A percentile compares a stretch with the other conserved stretches of the same genome.
Evolutionary conservation across 2,888 invertebrate species (phyloP).

Genomic region (Dexiosoma caninum): DNA sequence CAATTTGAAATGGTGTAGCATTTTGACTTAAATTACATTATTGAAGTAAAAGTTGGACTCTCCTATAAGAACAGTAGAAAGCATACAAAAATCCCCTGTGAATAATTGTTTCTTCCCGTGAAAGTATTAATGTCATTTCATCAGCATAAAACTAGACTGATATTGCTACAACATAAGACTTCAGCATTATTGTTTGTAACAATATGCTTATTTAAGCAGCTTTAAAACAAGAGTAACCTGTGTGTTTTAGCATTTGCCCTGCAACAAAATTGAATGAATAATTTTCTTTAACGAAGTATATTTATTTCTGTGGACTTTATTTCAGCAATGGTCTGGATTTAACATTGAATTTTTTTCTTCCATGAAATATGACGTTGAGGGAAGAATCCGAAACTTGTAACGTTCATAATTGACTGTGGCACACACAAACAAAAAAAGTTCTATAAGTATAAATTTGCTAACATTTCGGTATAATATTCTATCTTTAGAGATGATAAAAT

Average conservation of each 20-base stretch:
- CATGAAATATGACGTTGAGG: slow-evolving; percentile 35
- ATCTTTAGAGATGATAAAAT: background rate
- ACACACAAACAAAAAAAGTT: background rate
- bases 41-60: no score
- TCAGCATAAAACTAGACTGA: background rate
- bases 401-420: background rate
- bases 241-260: background rate
- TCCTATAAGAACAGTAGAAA: background rate
- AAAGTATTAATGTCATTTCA: slow-evolving; percentile 30
- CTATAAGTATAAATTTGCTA: background rate
- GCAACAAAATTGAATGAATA: background rate
- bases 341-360: background rate
- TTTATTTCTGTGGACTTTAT: background rate
- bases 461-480: slow-evolving; percentile 37
- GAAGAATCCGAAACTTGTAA: background rate
- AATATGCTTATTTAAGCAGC: slow-evolving; percentile 55
- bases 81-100: background rate
- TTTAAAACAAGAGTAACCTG: slow-evolving; percentile 15
- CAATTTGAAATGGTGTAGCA: no score
- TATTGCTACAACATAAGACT: slow-evolving; percentile 33
- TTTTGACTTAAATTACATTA: no score
- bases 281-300: no score
- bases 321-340: slow-evolving; percentile 19
- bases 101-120: background rate
- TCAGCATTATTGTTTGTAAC: slow-evolving; percentile 21